Percentiles rank a stretch among this genome's conserved stretches.
Conservation (phyloP, 2,113 vertebrate species). For the Corythaixoides concolor region DNA sequence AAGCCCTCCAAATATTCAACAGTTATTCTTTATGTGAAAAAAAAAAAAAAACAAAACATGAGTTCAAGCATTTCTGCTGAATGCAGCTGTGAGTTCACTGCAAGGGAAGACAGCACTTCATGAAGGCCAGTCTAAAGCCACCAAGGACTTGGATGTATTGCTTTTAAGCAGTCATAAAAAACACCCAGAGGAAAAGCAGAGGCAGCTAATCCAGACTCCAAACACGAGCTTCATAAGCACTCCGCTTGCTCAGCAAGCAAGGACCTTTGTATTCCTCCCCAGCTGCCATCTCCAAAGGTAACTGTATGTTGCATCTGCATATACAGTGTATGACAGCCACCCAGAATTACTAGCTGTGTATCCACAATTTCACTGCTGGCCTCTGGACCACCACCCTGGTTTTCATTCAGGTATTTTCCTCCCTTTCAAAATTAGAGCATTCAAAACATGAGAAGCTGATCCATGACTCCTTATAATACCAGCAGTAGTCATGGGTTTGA, state of each 20-base stretch:
- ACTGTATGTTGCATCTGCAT: not conserved
- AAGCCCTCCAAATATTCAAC: not conserved
- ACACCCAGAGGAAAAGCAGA: not conserved
- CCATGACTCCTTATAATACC: fast-evolving
- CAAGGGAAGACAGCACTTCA: not conserved
- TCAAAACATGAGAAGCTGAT: not conserved
- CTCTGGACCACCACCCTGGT: not conserved
- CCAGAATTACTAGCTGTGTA: fast-evolving
- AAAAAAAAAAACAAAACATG: not conserved
- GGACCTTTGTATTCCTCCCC: too few relatives aligned
- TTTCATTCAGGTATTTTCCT: not conserved
- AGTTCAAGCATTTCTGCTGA: not conserved
- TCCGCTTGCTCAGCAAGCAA: not conserved
- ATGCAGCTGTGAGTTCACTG: not conserved
- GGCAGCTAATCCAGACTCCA: not conserved
- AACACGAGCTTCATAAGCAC: not conserved
- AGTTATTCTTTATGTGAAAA: not conserved
- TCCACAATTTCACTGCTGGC: not conserved
- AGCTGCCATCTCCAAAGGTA: not conserved
- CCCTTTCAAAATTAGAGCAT: fast-evolving
- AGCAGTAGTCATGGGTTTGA: not conserved
- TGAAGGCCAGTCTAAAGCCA: not conserved
- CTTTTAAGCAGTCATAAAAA: not conserved
- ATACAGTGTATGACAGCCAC: fast-evolving
- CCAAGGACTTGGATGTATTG: fast-evolving